Base-by-base conservation (phyloP, 2,113 vertebrate species). In the Tenrec ecaudatus region DNA sequence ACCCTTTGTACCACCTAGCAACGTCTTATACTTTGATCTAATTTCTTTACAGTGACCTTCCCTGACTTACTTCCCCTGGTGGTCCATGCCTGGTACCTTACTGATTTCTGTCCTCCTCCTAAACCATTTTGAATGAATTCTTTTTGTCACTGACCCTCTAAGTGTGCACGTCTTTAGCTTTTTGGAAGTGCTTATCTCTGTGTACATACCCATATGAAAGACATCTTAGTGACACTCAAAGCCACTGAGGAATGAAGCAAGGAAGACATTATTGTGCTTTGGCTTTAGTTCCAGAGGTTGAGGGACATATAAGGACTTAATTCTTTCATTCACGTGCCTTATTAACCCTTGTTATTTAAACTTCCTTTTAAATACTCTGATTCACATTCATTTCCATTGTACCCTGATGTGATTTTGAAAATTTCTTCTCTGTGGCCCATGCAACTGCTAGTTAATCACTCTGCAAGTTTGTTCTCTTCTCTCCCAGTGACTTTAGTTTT, bases 71-170 rank as follows among this genome's bases (percentile, higher is more conserved):
- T 92, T 83, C 17, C 27, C 2, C 47, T 20, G 43, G 20, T 58
- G 17, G 6, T 62, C 31, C 53, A 5, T 23, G 6, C 5, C 62
- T 76, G 17, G 5, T 12, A 2, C 75, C 17, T 57, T 27, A 31
- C 23, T 62, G 43, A 16, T 53, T 95, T 87, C 14, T 85, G 36
- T 87, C 88, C 58, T 90, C 43, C 86, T 82, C 86, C n/a, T 83
- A 40, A 85, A 76, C 62, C 1, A 71, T 58, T 62, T 75, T 78
- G 78, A 85, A 75, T 88, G 29, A 92, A 25, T 38, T 84, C 60
- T 25, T 62, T 12, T 22, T 2, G 25, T 53, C 36, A 78, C 6
- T 58, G 23, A 66, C 1, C 11, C 40, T 89, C 75, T 71, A 86
- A 79, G 36, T 25, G 33, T 69, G 20, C 29, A 40, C 29, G 4